Conservation (phyloP, 2,797 vertebrate genomes). For the Phalloptychus januarius region DNA sequence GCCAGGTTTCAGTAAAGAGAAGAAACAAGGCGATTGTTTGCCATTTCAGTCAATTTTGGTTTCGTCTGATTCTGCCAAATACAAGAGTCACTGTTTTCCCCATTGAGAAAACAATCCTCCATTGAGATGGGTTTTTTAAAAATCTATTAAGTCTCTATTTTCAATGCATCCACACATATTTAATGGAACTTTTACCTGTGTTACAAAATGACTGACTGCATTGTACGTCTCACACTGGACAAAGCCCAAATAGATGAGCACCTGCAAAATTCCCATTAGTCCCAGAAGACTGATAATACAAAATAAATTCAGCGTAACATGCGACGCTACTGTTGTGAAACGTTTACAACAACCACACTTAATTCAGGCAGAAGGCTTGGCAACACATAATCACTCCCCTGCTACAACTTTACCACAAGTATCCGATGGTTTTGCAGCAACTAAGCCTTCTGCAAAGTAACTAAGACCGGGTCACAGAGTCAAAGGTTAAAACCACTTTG, state of each 20-base stretch:
- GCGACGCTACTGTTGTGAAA: not conserved
- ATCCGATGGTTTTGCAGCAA: slow-evolving; percentile 68
- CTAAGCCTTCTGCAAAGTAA: slow-evolving; percentile 58
- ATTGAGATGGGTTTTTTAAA: not conserved
- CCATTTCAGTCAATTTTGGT: not conserved
- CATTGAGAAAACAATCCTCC: no score
- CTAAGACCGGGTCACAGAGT: slow-evolving; percentile 75
- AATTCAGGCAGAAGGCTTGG: slow-evolving; percentile 22
- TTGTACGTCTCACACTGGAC: not conserved
- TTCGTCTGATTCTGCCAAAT: not conserved
- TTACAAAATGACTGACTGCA: not conserved
- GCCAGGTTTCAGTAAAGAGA: not conserved
- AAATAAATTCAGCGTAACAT: not conserved
- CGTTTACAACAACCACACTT: slow-evolving; percentile 6
- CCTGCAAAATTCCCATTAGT: not conserved
- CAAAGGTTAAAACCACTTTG: slow-evolving; percentile 83
- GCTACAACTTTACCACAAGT: slow-evolving; percentile 66
- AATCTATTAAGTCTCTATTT: not conserved
- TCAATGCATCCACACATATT: not conserved
- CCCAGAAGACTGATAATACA: not conserved
- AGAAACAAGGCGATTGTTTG: no score
- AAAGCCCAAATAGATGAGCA: not conserved
- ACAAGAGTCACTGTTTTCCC: not conserved
- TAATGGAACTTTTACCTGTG: not conserved
- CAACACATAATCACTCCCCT: slow-evolving; percentile 40